Base-by-base conservation (phyloP, 2,113 vertebrate species). In the Eudyptes chrysolophus region DNA sequence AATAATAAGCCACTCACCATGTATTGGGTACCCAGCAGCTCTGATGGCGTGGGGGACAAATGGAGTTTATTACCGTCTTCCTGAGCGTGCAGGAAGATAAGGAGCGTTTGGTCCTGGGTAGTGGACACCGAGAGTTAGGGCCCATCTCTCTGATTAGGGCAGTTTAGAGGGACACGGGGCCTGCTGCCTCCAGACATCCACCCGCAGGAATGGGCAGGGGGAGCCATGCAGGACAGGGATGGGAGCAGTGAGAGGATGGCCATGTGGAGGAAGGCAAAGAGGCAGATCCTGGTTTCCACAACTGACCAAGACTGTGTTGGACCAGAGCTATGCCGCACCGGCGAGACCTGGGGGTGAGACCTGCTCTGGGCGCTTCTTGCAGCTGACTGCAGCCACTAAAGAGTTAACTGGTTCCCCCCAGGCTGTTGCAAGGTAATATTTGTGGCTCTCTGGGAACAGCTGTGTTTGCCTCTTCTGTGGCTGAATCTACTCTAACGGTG, bases 81-180 rank as follows among this genome's bases (percentile, higher is more conserved):
- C 40, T 48, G 29, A 61, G 32, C 1, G 0, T 44, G 48, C 30
- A 54, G 71, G 42, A 36, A 25, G 36, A 19, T 64, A 4, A 40
- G 13, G 34, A 55, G 13, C 6, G 3, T 27, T 71, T 84, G 57
- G 8, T 71, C 52, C 24, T 49, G 46, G 19, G 2, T 13, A 30
- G n/a, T 54, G 87, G 32, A 46, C 11, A 6, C 68, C 36, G 32
- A 8, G 57, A 64, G 19, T 36, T 27, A 13, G 38, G 40, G 13
- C 13, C 20, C 2, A 2, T 83, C 24, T 46, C 19, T 62, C 13
- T 27, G 21, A 9, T 2, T 9, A 25, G 58, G 68, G 46, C 1
- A 0, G 0, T 3, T 62, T 24, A 58, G 66, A 36, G 54, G 25
- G 12, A 24, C 1, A 0, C 2, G 11, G 51, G 20, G 4, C 8